phyloP scores from a whole-genome alignment of 2,888 invertebrate species.

The Melanotus villosus region DNA sequence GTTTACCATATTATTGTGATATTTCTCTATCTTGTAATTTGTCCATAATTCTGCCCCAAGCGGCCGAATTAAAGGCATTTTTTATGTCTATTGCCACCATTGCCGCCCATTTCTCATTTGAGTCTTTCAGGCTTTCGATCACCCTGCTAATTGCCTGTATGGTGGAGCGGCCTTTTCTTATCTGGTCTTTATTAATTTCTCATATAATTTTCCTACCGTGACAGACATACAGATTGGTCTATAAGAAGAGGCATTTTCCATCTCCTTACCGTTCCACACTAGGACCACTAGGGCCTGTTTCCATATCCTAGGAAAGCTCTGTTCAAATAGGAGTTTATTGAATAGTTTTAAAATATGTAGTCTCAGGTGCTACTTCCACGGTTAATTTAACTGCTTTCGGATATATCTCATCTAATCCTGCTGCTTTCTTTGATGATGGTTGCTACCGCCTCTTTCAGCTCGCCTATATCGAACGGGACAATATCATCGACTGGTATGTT shows the following conservation, averaged over 20 bases:
- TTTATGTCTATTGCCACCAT: neutral
- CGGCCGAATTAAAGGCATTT: neutral
- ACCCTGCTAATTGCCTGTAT: neutral
- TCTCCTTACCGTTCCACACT: constrained; percentile 25
- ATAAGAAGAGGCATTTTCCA: neutral
- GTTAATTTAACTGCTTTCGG: constrained; percentile 28
- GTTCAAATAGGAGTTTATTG: neutral
- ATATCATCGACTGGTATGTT: neutral
- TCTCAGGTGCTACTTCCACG: neutral
- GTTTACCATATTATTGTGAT: constrained; percentile 15
- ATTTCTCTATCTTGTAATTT: neutral
- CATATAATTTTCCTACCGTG: too few species aligned
- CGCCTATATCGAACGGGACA: neutral
- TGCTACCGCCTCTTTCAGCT: constrained; percentile 9
- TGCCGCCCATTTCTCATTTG: neutral
- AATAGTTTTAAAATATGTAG: neutral
- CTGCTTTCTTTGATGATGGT: constrained; percentile 26
- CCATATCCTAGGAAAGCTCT: constrained; percentile 18
- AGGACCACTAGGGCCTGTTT: constrained; percentile 32
- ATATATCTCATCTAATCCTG: constrained; percentile 22
- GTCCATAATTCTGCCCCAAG: constrained; percentile 13
- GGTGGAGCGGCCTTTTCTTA: neutral
- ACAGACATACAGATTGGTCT: neutral
- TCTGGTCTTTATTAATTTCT: too few species aligned
- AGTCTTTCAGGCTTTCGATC: neutral